Evolutionary conservation across 2,888 invertebrate genomes (phyloP).

Genomic region (Leucozona laternaria): DNA sequence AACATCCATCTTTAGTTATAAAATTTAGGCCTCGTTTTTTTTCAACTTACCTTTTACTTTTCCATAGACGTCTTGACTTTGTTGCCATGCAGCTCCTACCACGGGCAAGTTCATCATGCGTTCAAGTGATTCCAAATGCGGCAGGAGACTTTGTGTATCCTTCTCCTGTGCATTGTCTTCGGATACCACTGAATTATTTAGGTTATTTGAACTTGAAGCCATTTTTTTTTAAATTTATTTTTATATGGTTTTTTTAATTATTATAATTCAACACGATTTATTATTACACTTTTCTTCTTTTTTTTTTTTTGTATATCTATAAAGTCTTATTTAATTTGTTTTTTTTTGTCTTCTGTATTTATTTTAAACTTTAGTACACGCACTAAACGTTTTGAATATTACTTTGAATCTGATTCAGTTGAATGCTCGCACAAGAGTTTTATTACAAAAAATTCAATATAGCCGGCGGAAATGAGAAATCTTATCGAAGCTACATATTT

Average conservation of each 20-base stretch:
- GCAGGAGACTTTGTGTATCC: slow-evolving; percentile 82
- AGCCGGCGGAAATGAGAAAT: slow-evolving; percentile 60
- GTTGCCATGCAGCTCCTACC: slow-evolving; percentile 85
- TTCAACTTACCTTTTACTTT: slow-evolving; percentile 85
- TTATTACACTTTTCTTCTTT: slow-evolving; percentile 11
- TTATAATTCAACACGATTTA: slow-evolving; percentile 25
- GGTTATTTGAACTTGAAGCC: slow-evolving; percentile 75
- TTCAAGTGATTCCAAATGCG: slow-evolving; percentile 85
- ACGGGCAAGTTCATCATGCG: slow-evolving; percentile 85
- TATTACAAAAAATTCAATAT: slow-evolving; percentile 52
- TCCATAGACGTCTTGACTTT: slow-evolving; percentile 85
- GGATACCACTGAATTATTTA: slow-evolving; percentile 74
- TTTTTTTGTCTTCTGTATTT: not conserved
- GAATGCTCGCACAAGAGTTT: slow-evolving; percentile 61
- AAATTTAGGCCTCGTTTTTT: not conserved
- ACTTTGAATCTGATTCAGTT: slow-evolving; percentile 64
- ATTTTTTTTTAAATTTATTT: slow-evolving; percentile 67
- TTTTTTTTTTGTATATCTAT: not conserved
- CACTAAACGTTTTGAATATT: slow-evolving; percentile 57
- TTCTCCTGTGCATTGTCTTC: slow-evolving; percentile 77
- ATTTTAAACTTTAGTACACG: slow-evolving; percentile 34
- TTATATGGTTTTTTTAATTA: not conserved
- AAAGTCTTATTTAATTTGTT: slow-evolving; percentile 17
- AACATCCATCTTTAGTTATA: not conserved
- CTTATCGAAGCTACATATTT: slow-evolving; percentile 63